These are phyloP conservation scores for Strongylocentrotus purpuratus DNA, from an alignment of 35 echinoderm and acorn worm species.

Conservation along the genomic window DNA sequence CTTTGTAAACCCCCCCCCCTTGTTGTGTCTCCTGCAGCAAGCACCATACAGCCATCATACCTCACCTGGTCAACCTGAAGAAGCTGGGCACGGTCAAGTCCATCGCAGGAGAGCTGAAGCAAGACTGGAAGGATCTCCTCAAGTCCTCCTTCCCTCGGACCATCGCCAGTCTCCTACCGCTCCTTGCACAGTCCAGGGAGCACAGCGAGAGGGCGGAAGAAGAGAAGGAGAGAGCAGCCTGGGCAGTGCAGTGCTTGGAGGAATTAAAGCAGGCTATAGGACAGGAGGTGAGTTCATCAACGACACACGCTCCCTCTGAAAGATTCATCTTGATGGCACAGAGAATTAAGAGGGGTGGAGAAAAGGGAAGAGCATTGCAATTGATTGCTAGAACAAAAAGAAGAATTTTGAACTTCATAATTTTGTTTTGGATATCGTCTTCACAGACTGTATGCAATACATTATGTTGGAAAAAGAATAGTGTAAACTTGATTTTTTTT, in stretches of 20 bases:
- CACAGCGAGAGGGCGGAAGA: conserved; percentile 3
- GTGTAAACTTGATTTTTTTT: too few species aligned
- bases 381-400: not conserved
- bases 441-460: too few species aligned
- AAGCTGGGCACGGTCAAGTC: conserved; percentile 62
- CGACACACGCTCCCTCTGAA: not conserved
- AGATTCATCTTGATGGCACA: not conserved
- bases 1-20: too few species aligned
- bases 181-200: conserved; percentile 56
- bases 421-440: too few species aligned
- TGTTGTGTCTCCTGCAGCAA: conserved; percentile 53
- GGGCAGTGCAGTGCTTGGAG: conserved; percentile 54
- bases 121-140: conserved; percentile 61
- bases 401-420: not conserved
- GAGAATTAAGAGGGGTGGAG: not conserved
- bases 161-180: conserved; percentile 87
- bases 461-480: too few species aligned
- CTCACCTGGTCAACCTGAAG: conserved; percentile 66
- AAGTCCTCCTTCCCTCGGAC: conserved; percentile 78
- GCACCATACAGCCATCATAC: conserved; percentile 76
- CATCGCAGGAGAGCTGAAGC: conserved; percentile 50
- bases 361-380: not conserved
- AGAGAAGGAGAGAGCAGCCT: conserved; percentile 48
- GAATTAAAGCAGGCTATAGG: conserved; percentile 47
- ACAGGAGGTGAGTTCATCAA: conserved; percentile 57